Percentiles rank a stretch among this genome's conserved stretches.
These are phyloP conservation scores for Cyanoramphus novaezelandiae DNA, from an alignment of 2,113 vertebrate species.

Conservation along the genomic window DNA sequence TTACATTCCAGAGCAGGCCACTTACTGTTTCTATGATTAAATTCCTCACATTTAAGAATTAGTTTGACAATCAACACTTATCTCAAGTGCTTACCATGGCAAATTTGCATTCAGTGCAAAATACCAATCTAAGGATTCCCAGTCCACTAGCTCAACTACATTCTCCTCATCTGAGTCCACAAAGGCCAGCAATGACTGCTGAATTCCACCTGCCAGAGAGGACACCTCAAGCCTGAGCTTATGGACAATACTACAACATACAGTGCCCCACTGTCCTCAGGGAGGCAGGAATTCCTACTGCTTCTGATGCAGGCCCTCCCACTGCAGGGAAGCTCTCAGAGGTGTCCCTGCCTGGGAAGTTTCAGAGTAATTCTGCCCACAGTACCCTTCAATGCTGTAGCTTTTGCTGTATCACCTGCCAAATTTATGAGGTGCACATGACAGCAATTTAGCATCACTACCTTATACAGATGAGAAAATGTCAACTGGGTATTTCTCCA, in stretches of 20 bases:
- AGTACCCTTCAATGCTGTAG: not conserved
- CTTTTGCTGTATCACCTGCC: not conserved
- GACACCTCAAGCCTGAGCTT: fast-evolving
- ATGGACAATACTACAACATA: not conserved
- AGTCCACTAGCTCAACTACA: not conserved
- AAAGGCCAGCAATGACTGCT: not conserved
- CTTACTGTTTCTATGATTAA: not conserved
- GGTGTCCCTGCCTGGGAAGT: not conserved
- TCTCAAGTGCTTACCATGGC: not conserved
- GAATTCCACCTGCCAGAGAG: not conserved
- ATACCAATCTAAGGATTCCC: not conserved
- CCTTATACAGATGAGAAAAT: not conserved
- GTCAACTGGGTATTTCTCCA: not conserved
- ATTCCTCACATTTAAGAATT: not conserved
- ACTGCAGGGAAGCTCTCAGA: fast-evolving
- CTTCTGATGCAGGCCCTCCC: not conserved
- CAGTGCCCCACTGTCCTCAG: not conserved
- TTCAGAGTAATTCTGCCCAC: not conserved
- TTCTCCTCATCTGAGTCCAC: not conserved
- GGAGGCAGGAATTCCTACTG: not conserved
- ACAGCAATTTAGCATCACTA: not conserved
- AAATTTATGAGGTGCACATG: not conserved
- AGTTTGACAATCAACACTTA: not conserved
- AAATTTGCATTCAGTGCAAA: not conserved
- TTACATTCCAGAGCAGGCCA: not conserved